Evolutionary conservation across 2,113 vertebrate genomes (phyloP), one percentile per base, ranked within the genome.

Genomic region (Sardina pilchardus): DNA sequence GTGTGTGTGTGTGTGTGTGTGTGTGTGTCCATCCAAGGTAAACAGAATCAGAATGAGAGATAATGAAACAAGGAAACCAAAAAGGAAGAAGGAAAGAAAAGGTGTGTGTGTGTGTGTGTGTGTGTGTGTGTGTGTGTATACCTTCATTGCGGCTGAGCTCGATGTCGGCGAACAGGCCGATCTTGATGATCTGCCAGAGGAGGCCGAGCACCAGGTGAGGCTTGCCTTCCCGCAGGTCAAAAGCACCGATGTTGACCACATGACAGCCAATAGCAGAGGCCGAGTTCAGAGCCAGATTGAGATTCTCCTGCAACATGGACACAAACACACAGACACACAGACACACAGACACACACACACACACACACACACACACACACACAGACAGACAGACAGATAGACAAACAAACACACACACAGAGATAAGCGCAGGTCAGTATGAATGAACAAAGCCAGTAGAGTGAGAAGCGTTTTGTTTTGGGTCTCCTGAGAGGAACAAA

Each of bases 121-220:
- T 19, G 19, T 26, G 10, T 81, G 50, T 21, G 36, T 43, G 30
- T 42, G 1, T 71, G 48, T 36, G 9, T 43, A 17, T 93, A 98
- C 98, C 98, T 96, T 99, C 97, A 87, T 99, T 99, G 88, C 96
- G 95, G 93, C 97, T 98, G 92, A 99, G 96, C 90, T 99, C 95
- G 0, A 99, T 99, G 89, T 99, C 96, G 0, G 98, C 97, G 0
- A 99, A 99, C 93, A 99, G 94, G 84, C 98, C 98, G 0, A 99
- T 99, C 95, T 99, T 99, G 90, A 99, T 99, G 82, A 99, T 97
- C 94, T 99, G 97, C 98, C 98, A 99, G 56, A 99, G 96, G 1
- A 99, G 96, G 17, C 98, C 98, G 17, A 99, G 95, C 43, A 98
- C 98, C 92, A 99, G 94, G 89, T 99, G 98, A 39, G 98, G 98